Conservation (phyloP, 2,113 vertebrate genomes). For the Condylura cristata region DNA sequence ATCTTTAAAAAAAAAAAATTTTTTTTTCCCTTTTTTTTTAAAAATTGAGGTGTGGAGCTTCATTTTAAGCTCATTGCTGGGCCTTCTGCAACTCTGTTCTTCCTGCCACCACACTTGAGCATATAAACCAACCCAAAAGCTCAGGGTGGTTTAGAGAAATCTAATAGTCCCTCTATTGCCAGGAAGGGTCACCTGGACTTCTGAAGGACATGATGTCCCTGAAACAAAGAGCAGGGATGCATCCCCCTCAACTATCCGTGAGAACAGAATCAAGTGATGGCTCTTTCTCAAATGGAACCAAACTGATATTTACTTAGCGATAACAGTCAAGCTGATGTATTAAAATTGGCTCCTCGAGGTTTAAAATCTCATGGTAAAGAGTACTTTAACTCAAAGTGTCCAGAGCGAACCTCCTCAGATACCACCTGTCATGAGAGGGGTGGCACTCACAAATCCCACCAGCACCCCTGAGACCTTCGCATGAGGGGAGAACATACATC, state of each 20-base stretch:
- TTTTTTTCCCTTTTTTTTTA: too few species aligned
- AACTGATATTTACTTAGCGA: background rate
- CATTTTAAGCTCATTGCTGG: background rate
- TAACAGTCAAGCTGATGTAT: fast-evolving
- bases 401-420: background rate
- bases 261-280: background rate
- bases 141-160: background rate
- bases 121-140: background rate
- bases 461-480: background rate
- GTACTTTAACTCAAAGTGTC: background rate
- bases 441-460: background rate
- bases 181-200: background rate
- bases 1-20: too few species aligned
- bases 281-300: slow-evolving; percentile 6
- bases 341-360: background rate
- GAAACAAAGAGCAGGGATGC: background rate
- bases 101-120: background rate
- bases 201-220: background rate
- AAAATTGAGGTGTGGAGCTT: too few species aligned
- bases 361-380: background rate
- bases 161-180: background rate
- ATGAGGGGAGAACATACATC: slow-evolving; percentile 86
- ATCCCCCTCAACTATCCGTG: background rate
- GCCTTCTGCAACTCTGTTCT: background rate
- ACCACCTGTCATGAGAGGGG: background rate